Conservation (phyloP, 2,888 invertebrate species). For the Bugula neritina region DNA sequence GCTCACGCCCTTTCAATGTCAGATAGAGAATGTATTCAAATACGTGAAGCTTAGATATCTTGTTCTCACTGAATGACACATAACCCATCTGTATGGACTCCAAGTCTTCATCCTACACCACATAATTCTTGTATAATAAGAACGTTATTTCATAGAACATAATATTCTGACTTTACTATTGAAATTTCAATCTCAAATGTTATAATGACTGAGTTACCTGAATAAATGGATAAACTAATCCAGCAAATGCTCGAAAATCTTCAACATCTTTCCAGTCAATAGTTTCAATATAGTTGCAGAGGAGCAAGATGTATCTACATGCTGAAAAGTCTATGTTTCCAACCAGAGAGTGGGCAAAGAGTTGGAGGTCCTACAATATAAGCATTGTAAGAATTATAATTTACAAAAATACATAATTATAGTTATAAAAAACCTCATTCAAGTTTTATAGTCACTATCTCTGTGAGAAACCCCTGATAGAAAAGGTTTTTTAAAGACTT, state of each 20-base stretch:
- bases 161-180: background rate
- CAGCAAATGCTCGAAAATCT: conserved; percentile 47
- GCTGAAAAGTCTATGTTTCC: conserved; percentile 49
- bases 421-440: no score
- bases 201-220: conserved; percentile 40
- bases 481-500: no score
- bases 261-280: conserved; percentile 48
- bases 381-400: background rate
- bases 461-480: no score
- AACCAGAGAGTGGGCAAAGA: conserved; percentile 43
- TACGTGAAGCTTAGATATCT: conserved; percentile 42
- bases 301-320: conserved; percentile 46
- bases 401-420: no score
- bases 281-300: conserved; percentile 43
- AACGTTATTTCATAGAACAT: background rate
- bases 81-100: conserved; percentile 51
- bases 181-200: no score
- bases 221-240: conserved; percentile 47
- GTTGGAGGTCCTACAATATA: conserved; percentile 40
- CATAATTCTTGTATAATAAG: background rate
- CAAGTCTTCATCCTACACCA: conserved; percentile 45
- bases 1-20: conserved; percentile 47
- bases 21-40: conserved; percentile 46
- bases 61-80: conserved; percentile 51
- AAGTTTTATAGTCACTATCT: no score